phyloP scores from a whole-genome alignment of 2,113 vertebrate species.

The Cyphomyrus discorhynchus region DNA sequence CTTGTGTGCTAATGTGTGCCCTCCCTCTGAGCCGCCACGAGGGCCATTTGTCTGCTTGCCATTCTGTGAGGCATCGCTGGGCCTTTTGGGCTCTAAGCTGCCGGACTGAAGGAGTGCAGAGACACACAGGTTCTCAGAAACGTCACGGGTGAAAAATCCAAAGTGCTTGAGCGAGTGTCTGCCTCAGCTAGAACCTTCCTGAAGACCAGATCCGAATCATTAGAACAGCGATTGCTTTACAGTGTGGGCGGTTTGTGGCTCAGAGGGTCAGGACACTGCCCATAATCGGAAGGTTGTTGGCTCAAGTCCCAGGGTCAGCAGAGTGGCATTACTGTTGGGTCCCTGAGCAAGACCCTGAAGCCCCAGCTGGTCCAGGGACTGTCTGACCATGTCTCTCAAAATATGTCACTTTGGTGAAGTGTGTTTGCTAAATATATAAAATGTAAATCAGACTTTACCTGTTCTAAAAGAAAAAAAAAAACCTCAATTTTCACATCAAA shows the following conservation, averaged over 20 bases:
- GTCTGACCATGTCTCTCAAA: neutral
- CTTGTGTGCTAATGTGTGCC: neutral
- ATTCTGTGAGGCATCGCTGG: neutral
- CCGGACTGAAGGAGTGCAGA: neutral
- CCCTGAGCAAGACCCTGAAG: neutral
- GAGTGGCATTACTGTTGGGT: neutral
- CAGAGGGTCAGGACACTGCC: neutral
- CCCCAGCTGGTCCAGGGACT: neutral
- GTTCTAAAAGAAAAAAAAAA: neutral
- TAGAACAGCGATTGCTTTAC: neutral
- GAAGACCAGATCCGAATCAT: neutral
- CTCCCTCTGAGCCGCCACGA: neutral
- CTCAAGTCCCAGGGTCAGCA: neutral
- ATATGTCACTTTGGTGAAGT: neutral
- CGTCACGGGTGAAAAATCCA: neutral
- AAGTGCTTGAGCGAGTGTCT: neutral
- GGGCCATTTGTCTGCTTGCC: neutral
- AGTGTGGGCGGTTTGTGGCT: neutral
- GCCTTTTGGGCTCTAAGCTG: neutral
- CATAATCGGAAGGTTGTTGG: neutral
- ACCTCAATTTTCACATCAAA: neutral
- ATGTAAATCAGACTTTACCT: neutral
- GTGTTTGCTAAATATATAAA: neutral
- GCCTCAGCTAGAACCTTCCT: neutral
- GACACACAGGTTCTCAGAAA: neutral